phyloP scores from a whole-genome alignment of 2,888 invertebrate genomes.

The Cephus spinipes region DNA sequence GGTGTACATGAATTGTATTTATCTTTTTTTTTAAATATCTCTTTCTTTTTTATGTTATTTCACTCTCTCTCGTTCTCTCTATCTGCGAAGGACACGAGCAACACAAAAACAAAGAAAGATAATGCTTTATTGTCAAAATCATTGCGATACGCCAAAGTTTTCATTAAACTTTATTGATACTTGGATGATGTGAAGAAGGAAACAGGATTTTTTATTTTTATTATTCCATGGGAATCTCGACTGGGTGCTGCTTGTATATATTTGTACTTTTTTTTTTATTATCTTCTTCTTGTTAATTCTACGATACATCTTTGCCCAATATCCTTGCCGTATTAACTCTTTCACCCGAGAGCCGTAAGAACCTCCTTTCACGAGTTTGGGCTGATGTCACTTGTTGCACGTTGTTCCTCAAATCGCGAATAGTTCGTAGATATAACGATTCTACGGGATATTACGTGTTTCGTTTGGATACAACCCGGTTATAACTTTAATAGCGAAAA shows the following conservation, averaged over 20 bases:
- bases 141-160: constrained; percentile 41
- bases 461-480: not conserved
- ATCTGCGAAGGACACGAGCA: constrained; percentile 43
- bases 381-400: not conserved
- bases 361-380: constrained; percentile 27
- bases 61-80: constrained; percentile 23
- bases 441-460: not conserved
- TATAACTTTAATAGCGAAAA: not conserved
- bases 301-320: constrained; percentile 54
- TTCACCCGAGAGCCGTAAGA: constrained; percentile 44
- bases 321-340: constrained; percentile 44
- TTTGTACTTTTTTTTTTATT: constrained; percentile 31
- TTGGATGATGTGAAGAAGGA: constrained; percentile 56
- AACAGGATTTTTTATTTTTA: constrained; percentile 48
- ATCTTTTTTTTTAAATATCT: constrained; percentile 22
- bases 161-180: constrained; percentile 49
- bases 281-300: constrained; percentile 44
- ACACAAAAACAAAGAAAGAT: constrained; percentile 45
- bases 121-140: constrained; percentile 43
- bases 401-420: not conserved
- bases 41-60: constrained; percentile 31
- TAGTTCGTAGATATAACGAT: not conserved
- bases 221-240: constrained; percentile 58
- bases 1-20: constrained; percentile 46
- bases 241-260: constrained; percentile 48